Conservation (phyloP, 2,113 vertebrate genomes). For the Turnix velox region DNA sequence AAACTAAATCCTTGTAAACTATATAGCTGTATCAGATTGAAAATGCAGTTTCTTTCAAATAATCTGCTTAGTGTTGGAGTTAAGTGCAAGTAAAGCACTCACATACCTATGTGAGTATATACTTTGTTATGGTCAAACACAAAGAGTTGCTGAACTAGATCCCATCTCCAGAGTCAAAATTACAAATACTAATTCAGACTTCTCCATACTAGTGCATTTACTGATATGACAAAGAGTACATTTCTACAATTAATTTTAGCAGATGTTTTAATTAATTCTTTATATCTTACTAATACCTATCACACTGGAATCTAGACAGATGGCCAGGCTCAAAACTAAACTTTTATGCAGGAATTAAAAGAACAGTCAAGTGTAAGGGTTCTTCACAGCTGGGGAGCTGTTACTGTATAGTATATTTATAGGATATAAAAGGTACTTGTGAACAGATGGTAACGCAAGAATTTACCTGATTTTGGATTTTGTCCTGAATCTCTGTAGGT, state of each 20-base stretch:
- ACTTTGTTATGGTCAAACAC: background rate
- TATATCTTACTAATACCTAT: constrained; percentile 3
- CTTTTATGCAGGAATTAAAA: constrained; percentile 30
- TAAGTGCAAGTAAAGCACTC: background rate
- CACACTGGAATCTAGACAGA: background rate
- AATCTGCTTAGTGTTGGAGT: background rate
- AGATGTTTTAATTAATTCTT: constrained; percentile 19
- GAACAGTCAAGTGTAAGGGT: constrained; percentile 23
- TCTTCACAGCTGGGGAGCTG: constrained; percentile 55
- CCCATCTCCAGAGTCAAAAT: background rate
- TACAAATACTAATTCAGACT: background rate
- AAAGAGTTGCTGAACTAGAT: background rate
- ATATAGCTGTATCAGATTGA: background rate
- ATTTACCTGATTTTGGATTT: constrained; percentile 53
- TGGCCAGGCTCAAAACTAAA: constrained; percentile 24
- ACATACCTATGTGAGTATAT: no score
- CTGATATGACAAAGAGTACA: background rate
- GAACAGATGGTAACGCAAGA: constrained; percentile 46
- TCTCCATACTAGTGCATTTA: background rate
- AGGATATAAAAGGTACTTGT: constrained; percentile 42
- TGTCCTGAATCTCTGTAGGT: constrained; percentile 10
- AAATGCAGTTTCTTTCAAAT: background rate
- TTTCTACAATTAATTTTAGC: background rate
- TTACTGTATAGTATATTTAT: constrained; percentile 49
- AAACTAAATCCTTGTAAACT: background rate